Percentiles rank a stretch among this genome's conserved stretches.
Evolutionary conservation across 1,140 invertebrate species (phyloP).

Genomic region (Sinonovacula constricta): DNA sequence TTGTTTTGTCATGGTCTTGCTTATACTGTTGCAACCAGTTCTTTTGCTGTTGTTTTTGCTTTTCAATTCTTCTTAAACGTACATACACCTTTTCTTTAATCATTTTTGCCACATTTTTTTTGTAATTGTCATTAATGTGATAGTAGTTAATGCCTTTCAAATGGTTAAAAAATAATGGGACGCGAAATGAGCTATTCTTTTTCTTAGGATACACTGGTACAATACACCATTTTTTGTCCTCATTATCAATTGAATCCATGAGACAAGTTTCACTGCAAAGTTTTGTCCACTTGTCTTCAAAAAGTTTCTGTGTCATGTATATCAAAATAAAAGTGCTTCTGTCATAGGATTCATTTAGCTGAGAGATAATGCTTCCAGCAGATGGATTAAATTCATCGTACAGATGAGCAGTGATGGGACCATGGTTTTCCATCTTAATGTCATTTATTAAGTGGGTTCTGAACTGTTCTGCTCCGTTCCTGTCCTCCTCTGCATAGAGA

Average conservation of each 20-base stretch:
- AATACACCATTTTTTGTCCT: conserved; percentile 62
- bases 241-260: conserved; percentile 62
- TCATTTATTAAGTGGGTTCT: conserved; percentile 52
- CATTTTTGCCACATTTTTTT: conserved; percentile 48
- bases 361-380: conserved; percentile 30
- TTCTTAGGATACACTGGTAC: conserved; percentile 61
- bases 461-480: conserved; percentile 37
- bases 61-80: too few species aligned
- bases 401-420: conserved; percentile 45
- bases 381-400: conserved; percentile 53
- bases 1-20: neutral
- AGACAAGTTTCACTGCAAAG: conserved; percentile 60
- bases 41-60: too few species aligned
- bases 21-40: conserved; percentile 8
- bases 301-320: conserved; percentile 61
- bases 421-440: conserved; percentile 18
- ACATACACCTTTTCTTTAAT: too few species aligned
- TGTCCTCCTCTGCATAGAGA: conserved; percentile 59
- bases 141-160: conserved; percentile 64
- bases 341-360: conserved; percentile 50
- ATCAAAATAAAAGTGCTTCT: conserved; percentile 64
- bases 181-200: conserved; percentile 54
- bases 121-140: too few species aligned
- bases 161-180: conserved; percentile 60
- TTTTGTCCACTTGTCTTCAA: conserved; percentile 57